A percentile compares a stretch with the other conserved stretches of the same genome.
Evolutionary conservation across 2,113 vertebrate species (phyloP).

Genomic region (Columba livia): DNA sequence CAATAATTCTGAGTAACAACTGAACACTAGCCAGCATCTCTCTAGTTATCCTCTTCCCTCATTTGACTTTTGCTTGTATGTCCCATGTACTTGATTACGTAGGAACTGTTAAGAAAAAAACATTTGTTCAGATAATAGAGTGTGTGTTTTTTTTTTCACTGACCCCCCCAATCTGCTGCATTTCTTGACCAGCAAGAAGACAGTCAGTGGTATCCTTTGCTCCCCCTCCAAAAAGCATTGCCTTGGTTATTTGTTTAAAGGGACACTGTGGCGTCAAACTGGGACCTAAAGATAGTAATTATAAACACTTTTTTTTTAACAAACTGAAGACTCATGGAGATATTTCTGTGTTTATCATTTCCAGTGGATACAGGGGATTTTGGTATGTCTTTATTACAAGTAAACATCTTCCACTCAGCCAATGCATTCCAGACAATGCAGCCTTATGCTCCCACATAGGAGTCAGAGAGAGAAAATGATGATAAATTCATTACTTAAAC

Average conservation of each 20-base stretch:
- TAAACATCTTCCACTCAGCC: neutral
- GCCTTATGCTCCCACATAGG: neutral
- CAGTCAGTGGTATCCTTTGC: neutral
- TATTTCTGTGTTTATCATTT: neutral
- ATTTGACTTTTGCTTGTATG: neutral
- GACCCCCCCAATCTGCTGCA: neutral
- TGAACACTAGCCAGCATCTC: neutral
- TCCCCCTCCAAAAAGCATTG: neutral
- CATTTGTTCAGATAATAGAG: slow-evolving; percentile 47
- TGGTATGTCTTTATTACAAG: slow-evolving; percentile 44
- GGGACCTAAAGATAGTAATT: neutral
- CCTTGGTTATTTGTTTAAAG: neutral
- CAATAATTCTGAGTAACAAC: neutral
- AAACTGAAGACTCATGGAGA: neutral
- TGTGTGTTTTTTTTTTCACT: neutral
- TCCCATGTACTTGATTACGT: neutral
- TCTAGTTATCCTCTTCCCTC: neutral
- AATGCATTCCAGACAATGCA: neutral
- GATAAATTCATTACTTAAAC: neutral
- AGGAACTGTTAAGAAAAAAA: neutral
- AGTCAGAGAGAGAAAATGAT: neutral
- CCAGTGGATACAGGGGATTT: neutral
- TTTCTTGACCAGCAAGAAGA: slow-evolving; percentile 19
- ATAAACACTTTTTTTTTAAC: neutral
- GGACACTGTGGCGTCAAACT: neutral